Evolutionary conservation across 2,797 vertebrate genomes (phyloP).

Genomic region (Pangasius krempfi): DNA sequence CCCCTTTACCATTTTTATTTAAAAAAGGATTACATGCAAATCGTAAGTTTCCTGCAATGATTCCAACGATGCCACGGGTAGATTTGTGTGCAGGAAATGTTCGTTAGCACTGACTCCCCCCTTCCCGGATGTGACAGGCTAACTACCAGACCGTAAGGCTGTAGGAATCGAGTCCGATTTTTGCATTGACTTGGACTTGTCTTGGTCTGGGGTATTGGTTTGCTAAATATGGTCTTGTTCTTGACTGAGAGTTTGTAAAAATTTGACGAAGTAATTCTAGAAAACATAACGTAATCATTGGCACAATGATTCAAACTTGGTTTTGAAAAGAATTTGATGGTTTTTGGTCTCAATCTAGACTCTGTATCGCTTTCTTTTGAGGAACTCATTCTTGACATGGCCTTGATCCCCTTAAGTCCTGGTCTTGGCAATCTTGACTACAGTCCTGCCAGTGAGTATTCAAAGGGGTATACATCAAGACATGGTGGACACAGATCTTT

Average conservation of each 20-base stretch:
- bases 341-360: neutral
- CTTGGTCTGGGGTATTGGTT: neutral
- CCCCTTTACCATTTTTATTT: neutral
- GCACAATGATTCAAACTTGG: neutral
- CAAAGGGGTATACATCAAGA: neutral
- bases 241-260: neutral
- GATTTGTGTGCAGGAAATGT: neutral
- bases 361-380: too few species aligned
- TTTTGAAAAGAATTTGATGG: neutral
- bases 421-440: neutral
- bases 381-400: neutral
- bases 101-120: too few species aligned
- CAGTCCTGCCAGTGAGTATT: neutral
- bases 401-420: neutral
- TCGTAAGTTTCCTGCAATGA: too few species aligned
- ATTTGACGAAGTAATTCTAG: too few species aligned
- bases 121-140: neutral
- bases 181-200: too few species aligned
- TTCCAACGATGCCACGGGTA: too few species aligned
- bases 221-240: neutral
- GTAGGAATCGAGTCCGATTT: too few species aligned
- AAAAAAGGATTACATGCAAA: neutral
- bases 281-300: too few species aligned
- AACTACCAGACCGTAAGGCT: too few species aligned
- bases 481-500: too few species aligned